Base-by-base conservation (phyloP, 2,113 vertebrate species). In the Pogonocichla stellata region DNA sequence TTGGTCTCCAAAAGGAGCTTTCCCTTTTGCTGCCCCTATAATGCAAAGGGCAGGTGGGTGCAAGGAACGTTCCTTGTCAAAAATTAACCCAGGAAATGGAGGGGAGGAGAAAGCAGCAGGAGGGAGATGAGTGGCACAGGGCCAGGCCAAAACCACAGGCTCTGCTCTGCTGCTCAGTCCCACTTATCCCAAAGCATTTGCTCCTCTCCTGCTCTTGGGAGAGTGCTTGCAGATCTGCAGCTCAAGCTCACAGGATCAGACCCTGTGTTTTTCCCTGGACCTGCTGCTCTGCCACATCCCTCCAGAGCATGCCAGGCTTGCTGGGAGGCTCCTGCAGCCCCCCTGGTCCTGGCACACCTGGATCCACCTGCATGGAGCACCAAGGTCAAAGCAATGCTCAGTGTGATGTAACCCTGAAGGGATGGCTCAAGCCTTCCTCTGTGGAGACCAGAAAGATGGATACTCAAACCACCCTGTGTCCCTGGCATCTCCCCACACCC, bases 41-140 rank as follows among this genome's bases (percentile, higher is more conserved):
- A 90, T 29, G 29, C 29, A n/a, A 86, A 88, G 80, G 72, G 90
- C 81, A 80, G 58, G 80, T 5, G 10, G 71, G 54, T 64, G 69
- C 51, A 45, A 56, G 79, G 69, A 92, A 92, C 53, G 67, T 12
- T 28, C 54, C 80, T 86, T 2, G 58, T 92, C 86, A 96, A 95
- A 95, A 92, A 95, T 93, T 95, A 95, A 95, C 86, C 67, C 71
- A 33, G 62, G 88, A 20, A 56, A 71, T 3, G 13, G 29, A 79
- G 60, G 33, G 8, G 7, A 57, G 72, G 66, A 47, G 78, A 57
- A 80, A n/a, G 67, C 58, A 42, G 69, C 17, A 1, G 62, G 38
- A 51, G 65, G 45, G 65, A 36, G 43, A 50, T 0, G 1, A 22
- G 57, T 34, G 56, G 84, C 58, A 34, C 40, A 17, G 19, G 25